Evolutionary conservation across 2,888 invertebrate genomes (phyloP).

Genomic region (Labia minor): DNA sequence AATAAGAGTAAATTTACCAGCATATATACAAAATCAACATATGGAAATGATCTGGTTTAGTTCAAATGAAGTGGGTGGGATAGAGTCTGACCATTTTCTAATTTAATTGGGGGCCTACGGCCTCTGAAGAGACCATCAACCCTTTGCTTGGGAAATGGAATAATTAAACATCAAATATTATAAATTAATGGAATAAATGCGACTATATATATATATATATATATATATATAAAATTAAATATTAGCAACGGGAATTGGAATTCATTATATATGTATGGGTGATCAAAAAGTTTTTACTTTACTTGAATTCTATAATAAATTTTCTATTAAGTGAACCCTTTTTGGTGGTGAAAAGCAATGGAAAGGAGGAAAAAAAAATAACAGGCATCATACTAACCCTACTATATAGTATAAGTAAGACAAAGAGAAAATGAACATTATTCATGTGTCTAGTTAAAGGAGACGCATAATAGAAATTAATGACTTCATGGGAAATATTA

Average conservation of each 20-base stretch:
- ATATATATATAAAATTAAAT: not conserved
- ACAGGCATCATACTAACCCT: too few species aligned
- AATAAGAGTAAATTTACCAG: too few species aligned
- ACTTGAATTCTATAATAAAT: not conserved
- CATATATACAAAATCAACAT: too few species aligned
- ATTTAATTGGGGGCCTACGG: not conserved
- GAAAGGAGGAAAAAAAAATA: too few species aligned
- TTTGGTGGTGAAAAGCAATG: too few species aligned
- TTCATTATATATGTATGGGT: not conserved
- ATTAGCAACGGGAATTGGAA: not conserved
- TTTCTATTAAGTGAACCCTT: not conserved
- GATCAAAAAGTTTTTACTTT: not conserved
- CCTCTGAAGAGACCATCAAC: not conserved
- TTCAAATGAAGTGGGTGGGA: not conserved
- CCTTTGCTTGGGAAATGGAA: not conserved
- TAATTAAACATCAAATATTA: not conserved
- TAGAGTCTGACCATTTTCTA: not conserved
- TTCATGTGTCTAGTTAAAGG: too few species aligned
- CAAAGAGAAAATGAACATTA: too few species aligned
- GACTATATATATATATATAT: too few species aligned
- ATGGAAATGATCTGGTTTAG: not conserved
- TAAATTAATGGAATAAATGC: not conserved
- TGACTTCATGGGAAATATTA: too few species aligned
- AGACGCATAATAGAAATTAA: too few species aligned
- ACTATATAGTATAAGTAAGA: too few species aligned